Base-by-base conservation (phyloP, 2,888 invertebrate genomes). In the Cinara cedri region DNA sequence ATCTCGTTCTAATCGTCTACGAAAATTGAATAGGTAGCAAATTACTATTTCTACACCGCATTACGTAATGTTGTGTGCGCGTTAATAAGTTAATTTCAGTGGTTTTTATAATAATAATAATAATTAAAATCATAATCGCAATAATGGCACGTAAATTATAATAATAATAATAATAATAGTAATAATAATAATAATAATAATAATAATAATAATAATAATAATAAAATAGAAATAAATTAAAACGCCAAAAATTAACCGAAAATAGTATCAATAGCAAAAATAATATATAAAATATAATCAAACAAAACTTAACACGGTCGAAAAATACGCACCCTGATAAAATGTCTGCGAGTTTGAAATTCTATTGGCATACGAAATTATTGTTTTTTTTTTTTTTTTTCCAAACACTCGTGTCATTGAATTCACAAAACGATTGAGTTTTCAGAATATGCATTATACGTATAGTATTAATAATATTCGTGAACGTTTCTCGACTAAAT, bases 231-330 rank as follows among this genome's bases (percentile, higher is more conserved):
- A 57, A 78, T 57, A 16, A 46, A 62, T 8, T 16, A 24, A 62
- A 46, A 60, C 16, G 2, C 19, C 19, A 24, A 57, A 62, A 72
- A 60, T 60, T 10, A 55, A 60, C 46, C 44, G 21, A 72, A 76
- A 54, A 66, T 51, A 71, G 44, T 24, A 63, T 74, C 51, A 42
- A 72, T 72, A 72, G 72, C 62, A 71, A 66, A 76, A n/a, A n/a
- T n/a, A n/a, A 76, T 66, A 76, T 66, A 76, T 54, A 76, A 62
- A 80, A 71, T 71, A 63, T 72, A 63, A 80, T 71, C 51, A 80
- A 78, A 80, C 60, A 71, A 70, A 76, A 65, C 65, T 66, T 66
- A 66, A 76, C 75, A 76, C 55, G 65, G 66, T 76, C 65, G 75
- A 76, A 76, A 75, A 66, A 55, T 74, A 65, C 65, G 54, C 65